Percentiles rank a stretch among this genome's conserved stretches.
phyloP scores from a whole-genome alignment of 2,888 invertebrate genomes.

The Amblyjoppa proteus region DNA sequence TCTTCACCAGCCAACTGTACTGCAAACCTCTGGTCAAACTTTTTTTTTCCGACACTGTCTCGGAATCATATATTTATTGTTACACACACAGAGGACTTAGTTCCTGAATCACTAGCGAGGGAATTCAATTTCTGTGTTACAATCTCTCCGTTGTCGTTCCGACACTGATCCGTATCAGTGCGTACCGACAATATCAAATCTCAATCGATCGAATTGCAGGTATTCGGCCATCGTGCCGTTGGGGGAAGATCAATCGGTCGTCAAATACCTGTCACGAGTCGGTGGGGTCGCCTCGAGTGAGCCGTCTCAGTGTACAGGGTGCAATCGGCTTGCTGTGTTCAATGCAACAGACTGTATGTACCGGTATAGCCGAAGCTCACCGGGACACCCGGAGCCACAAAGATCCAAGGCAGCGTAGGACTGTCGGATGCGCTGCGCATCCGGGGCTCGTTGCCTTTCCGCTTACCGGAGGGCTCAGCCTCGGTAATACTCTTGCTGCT shows the following conservation, averaged over 20 bases:
- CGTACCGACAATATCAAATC: not conserved
- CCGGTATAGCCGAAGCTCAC: conserved; percentile 4
- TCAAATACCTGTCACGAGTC: conserved; percentile 14
- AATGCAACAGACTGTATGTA: conserved; percentile 17
- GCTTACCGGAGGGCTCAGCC: conserved; percentile 31
- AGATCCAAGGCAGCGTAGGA: conserved; percentile 29
- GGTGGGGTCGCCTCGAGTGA: not conserved
- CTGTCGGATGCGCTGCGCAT: conserved; percentile 26
- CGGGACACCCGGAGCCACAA: conserved; percentile 15
- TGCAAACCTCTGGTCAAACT: not conserved
- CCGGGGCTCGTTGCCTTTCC: conserved; percentile 52
- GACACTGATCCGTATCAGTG: conserved; percentile 4
- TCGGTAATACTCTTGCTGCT: conserved; percentile 20
- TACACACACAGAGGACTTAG: not conserved
- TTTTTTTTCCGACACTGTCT: not conserved
- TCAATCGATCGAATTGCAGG: not conserved
- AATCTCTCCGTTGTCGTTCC: not conserved
- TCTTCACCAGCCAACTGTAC: not conserved
- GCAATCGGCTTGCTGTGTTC: not conserved
- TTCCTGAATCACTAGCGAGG: not conserved
- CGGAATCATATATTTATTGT: not conserved
- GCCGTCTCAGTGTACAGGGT: conserved; percentile 3
- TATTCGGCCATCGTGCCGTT: conserved; percentile 8
- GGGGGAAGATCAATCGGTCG: not conserved
- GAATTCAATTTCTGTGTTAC: not conserved